Evolutionary conservation across 1,140 invertebrate genomes (phyloP), one percentile per base, ranked within the genome.

Genomic region (Caenorhabditis briggsae): DNA sequence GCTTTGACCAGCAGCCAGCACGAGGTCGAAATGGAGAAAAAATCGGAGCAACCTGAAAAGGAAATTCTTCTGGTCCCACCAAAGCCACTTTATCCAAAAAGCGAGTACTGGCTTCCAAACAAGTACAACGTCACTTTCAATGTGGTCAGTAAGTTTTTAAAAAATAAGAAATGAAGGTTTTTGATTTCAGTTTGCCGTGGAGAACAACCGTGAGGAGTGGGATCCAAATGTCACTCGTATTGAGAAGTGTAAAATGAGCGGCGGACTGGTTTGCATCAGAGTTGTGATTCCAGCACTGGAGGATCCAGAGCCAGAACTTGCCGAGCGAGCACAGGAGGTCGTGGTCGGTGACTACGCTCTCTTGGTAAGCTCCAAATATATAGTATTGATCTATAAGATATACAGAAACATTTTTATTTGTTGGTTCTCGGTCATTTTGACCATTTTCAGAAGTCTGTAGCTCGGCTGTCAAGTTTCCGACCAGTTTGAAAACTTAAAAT

Each of bases 201-300:
- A 74, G 23, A 74, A 74, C 18, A 23, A 25, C 18, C 65, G 65
- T 18, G 16, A 46, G n/a, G 65, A 74, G 16, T 65, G 61, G 65
- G 65, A 46, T 18, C 11, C 12, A 5, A 25, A 74, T 9, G 9
- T 74, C 9, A 2, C 5, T 46, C 65, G 43, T 9, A 46, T 74
- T n/a, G 65, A 70, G 33, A 65, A 41, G 33, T 78, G 70, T 46
- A 43, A 12, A 53, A 5, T 78, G 70, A 78, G 7, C 6, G 23
- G 50, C 20, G 70, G 70, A 50, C 48, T 12, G 5, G 5, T 53
- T 1, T 78, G 70, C 46, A 20, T 78, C 18, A 48, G n/a, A 48
- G 23, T 78, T 53, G n/a, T 50, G 33, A 78, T 78, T 23, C 70
- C 70, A 78, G 33, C 70, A 33, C 25, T 20, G 12, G 61, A 65